A percentile compares a stretch with the other conserved stretches of the same genome.
phyloP scores from a whole-genome alignment of 2,888 invertebrate genomes.

The Yponomeuta plumbellus region DNA sequence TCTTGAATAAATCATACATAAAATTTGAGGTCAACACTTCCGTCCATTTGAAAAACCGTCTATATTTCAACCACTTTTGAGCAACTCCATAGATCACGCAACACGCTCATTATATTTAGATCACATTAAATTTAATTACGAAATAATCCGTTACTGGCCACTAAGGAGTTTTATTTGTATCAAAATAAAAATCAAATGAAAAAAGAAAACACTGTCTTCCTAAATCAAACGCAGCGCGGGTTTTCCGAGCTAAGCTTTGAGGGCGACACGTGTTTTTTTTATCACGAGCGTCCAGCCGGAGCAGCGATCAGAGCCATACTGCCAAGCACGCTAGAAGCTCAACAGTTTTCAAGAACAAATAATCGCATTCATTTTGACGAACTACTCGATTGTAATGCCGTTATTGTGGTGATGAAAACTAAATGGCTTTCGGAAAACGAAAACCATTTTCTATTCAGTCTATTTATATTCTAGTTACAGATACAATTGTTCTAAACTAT shows the following conservation, averaged over 20 bases:
- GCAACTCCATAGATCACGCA: constrained; percentile 31
- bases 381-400: constrained; percentile 2
- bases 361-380: not conserved
- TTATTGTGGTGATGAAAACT: not conserved
- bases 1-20: constrained; percentile 76
- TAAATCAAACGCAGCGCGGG: not conserved
- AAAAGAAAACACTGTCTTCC: not conserved
- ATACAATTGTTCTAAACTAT: too few species aligned
- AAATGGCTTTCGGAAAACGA: not conserved
- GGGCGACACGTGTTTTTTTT: constrained; percentile 26
- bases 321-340: constrained; percentile 28
- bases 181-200: not conserved
- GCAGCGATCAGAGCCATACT: constrained; percentile 44
- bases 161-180: constrained; percentile 15
- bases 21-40: constrained; percentile 61
- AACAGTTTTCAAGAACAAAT: constrained; percentile 23
- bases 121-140: constrained; percentile 20
- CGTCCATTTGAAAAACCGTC: constrained; percentile 56
- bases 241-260: not conserved
- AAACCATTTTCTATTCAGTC: too few species aligned
- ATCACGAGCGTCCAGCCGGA: constrained; percentile 44
- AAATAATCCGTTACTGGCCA: not conserved
- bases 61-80: constrained; percentile 40
- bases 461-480: too few species aligned
- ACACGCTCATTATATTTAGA: constrained; percentile 22